Percentiles rank a stretch among this genome's conserved stretches.
Conservation (phyloP, 2,113 vertebrate genomes). For the Synodontis membranacea region DNA sequence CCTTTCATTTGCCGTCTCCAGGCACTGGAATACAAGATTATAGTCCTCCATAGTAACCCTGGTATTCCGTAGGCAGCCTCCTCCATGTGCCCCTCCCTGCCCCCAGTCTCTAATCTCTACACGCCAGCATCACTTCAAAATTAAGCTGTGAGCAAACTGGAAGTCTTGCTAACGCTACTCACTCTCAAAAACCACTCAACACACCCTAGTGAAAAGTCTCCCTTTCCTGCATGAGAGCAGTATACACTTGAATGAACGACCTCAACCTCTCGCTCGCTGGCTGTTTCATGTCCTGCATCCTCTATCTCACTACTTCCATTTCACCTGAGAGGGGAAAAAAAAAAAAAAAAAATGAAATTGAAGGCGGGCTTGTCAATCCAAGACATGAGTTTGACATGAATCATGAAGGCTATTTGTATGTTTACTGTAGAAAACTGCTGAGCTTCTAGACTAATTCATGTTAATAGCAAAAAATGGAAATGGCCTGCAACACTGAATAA, state of each 20-base stretch:
- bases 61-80: constrained; percentile 55
- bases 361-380: constrained; percentile 43
- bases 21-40: constrained; percentile 59
- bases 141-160: constrained; percentile 65
- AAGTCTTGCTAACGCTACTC: constrained; percentile 61
- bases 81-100: constrained; percentile 53
- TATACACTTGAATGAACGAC: constrained; percentile 42
- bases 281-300: constrained; percentile 32
- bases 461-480: constrained; percentile 61
- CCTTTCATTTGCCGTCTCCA: constrained; percentile 65
- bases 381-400: constrained; percentile 51
- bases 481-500: constrained; percentile 53
- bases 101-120: constrained; percentile 65
- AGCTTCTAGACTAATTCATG: constrained; percentile 56
- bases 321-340: constrained; percentile 34
- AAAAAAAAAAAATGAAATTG: constrained; percentile 17
- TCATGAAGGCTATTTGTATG: constrained; percentile 44
- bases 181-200: constrained; percentile 59
- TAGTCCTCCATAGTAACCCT: constrained; percentile 61
- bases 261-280: constrained; percentile 7
- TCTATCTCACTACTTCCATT: background rate
- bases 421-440: constrained; percentile 28
- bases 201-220: constrained; percentile 54
- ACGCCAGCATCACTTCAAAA: constrained; percentile 66
- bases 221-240: constrained; percentile 43